Conservation (phyloP, 2,797 vertebrate genomes). For the Heterohyrax brucei region DNA sequence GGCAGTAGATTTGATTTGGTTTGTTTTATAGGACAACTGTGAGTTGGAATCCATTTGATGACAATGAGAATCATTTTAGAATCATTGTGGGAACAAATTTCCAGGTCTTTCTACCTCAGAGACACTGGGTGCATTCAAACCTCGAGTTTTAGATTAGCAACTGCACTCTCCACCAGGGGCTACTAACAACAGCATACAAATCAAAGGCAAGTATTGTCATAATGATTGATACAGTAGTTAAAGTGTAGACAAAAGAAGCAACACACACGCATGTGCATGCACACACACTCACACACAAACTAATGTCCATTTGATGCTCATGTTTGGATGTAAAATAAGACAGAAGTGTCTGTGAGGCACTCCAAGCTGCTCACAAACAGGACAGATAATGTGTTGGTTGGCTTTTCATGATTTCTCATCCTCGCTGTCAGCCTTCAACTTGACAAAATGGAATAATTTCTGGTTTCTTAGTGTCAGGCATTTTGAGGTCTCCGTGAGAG, state of each 20-base stretch:
- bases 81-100: no score
- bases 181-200: neutral
- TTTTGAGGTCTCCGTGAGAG: neutral
- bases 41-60: no score
- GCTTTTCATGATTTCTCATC: constrained; percentile 28
- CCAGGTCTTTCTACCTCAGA: no score
- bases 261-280: neutral
- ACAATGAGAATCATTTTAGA: no score
- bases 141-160: no score
- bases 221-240: neutral
- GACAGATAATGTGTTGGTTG: neutral
- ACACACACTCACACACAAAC: neutral
- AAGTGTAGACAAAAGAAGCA: neutral
- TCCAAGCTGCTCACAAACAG: constrained; percentile 36
- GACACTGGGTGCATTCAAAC: no score
- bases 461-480: constrained; percentile 63
- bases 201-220: neutral
- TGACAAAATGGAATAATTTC: constrained; percentile 79
- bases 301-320: neutral
- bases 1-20: no score
- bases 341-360: neutral
- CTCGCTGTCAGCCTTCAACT: constrained; percentile 3
- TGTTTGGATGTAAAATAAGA: fast-evolving
- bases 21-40: no score
- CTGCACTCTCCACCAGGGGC: no score